Base-by-base conservation (phyloP, 2,888 invertebrate species). In the Poecilobothrus nobilitatus region DNA sequence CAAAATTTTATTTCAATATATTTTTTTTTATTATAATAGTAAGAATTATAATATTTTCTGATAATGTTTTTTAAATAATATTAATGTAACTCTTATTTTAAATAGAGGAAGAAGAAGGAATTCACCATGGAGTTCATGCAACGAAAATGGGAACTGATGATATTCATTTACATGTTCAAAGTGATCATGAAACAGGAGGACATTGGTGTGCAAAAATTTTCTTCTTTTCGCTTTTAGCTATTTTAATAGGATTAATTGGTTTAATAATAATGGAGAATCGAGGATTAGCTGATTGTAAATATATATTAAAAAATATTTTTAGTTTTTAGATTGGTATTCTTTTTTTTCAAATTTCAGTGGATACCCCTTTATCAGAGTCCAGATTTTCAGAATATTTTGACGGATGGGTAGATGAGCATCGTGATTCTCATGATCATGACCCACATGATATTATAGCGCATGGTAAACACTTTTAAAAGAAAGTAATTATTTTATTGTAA, bases 171-270 rank as follows among this genome's bases (percentile, higher is more conserved):
- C 92, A 93, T 78, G 86, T 92, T 33, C 87, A 91, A 67, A 88
- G 89, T 74, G 91, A 92, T 63, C 88, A 86, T 74, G 87, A 87
- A 65, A 90, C 91, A 20, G 92, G 92, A 64, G 93, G 92, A 44
- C 91, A 92, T 77, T 89, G 91, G 86, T 92, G 91, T 81, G 91
- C 92, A 53, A 92, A 92, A 82, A 84, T 93, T 69, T 86, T 93
- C 75, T 94, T 94, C 81, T 92, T 93, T 77, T 82, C 88, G 1
- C 82, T 94, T 34, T 84, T 93, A 73, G 88, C 88, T 66, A 85
- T 89, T 68, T 84, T 94, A 44, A 80, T 89, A 70, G 87, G 89
- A 66, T 85, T 92, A 70, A 87, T 92, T 78, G 91, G 91, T 70
- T 81, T 93, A 67, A 91, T 92, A 71, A 90, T 92, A 75, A 81